Evolutionary conservation across 92 coral and sea anemone species (phyloP).

Genomic region (Epizoanthus rinbou): DNA sequence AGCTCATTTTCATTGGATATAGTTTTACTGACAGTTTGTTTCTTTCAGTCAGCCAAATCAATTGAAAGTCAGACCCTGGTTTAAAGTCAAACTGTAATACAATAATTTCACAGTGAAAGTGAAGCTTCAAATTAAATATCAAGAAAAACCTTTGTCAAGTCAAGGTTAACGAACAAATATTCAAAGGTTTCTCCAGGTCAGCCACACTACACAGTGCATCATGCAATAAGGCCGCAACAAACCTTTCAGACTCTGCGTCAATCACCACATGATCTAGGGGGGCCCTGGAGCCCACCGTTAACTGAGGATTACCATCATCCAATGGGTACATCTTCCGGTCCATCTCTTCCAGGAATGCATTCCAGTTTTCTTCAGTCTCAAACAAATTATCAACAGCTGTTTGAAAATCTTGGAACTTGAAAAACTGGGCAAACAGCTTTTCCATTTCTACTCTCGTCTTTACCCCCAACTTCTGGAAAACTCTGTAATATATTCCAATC

Average conservation of each 20-base stretch:
- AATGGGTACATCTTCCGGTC: constrained; percentile 58
- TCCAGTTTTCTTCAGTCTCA: constrained; percentile 77
- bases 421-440: constrained; percentile 49
- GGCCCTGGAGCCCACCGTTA: constrained; percentile 59
- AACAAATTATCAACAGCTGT: constrained; percentile 71
- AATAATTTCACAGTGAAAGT: too few species aligned
- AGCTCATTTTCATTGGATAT: too few species aligned
- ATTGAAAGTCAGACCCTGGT: too few species aligned
- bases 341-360: constrained; percentile 72
- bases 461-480: constrained; percentile 62
- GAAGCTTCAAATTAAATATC: too few species aligned
- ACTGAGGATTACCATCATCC: constrained; percentile 1
- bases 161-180: too few species aligned
- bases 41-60: too few species aligned
- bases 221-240: too few species aligned
- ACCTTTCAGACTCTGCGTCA: constrained; percentile 77
- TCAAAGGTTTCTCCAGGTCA: too few species aligned
- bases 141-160: too few species aligned
- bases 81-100: too few species aligned
- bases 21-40: too few species aligned
- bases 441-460: constrained; percentile 73
- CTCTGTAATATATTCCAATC: constrained; percentile 68
- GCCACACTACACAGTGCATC: too few species aligned
- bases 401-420: constrained; percentile 51
- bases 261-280: constrained; percentile 69